Evolutionary conservation across 2,888 invertebrate genomes (phyloP), one percentile per base, ranked within the genome.

Genomic region (Tanypteryx hageni): DNA sequence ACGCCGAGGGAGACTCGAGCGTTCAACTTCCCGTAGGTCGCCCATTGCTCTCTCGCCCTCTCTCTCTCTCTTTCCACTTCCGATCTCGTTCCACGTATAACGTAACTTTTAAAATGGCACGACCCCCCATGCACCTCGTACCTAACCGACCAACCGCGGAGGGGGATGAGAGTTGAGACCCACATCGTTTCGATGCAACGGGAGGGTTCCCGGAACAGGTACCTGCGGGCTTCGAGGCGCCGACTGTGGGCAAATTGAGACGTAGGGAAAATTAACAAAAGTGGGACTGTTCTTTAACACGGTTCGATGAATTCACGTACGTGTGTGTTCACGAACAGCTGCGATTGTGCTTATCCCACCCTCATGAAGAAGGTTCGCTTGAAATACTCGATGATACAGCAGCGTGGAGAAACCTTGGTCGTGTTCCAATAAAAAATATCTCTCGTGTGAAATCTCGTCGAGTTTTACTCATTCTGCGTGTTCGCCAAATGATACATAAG

Each of bases 1-100:
- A 61, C 31, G 61, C 61, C 44, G 31, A 44, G 82, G 82, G 44
- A 56, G 44, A 44, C 76, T 64, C 86, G 86, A 59, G 61, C 64
- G 64, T 58, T 44, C 68, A 64, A 89, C 89, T 89, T 64, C 64
- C 89, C 89, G 31, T n/a, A n/a, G 57, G 22, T 83, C 44, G n/a
- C 83, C 83, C 22, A 8, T 9, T 11, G 57, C 89, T 22, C 58
- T 27, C 59, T 18, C 61, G 27, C 27, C 86, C 61, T 16, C 64
- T 57, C 83, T 10, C 61, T 16, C 64, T 57, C 83, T 10, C 11
- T 83, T n/a, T 31, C 83, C 83, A 83, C 83, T 89, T 89, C 64
- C 89, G 89, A 89, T 89, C 64, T 68, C 89, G 64, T 64, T 89
- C 9, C 3, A 22, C 22, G 76, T 22, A 10, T 27, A 4, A 76